Conservation (phyloP, 1,140 invertebrate species). For the Saccostrea glomerata region DNA sequence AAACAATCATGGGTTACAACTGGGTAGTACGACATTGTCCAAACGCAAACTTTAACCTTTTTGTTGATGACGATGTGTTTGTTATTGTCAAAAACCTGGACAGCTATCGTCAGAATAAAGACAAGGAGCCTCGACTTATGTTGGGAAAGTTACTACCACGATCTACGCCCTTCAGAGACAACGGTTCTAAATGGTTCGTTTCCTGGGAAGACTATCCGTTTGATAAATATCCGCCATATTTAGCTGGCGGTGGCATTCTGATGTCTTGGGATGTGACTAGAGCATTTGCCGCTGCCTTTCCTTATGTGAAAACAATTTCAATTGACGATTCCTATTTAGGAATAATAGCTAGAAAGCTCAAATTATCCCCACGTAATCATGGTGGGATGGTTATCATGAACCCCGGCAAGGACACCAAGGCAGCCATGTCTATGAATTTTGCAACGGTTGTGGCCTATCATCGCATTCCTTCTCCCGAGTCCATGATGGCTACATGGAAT, state of each 20-base stretch:
- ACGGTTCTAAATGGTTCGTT: conserved; percentile 49
- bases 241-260: conserved; percentile 52
- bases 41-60: conserved; percentile 50
- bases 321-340: conserved; percentile 55
- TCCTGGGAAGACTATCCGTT: conserved; percentile 51
- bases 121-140: conserved; percentile 10
- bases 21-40: conserved; percentile 58
- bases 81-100: conserved; percentile 56
- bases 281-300: conserved; percentile 51
- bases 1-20: conserved; percentile 63
- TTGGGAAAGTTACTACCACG: conserved; percentile 14
- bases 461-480: conserved; percentile 5
- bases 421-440: conserved; percentile 14
- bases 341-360: conserved; percentile 46
- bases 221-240: conserved; percentile 52
- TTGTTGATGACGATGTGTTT: conserved; percentile 63
- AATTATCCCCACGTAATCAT: conserved; percentile 17
- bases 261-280: conserved; percentile 36
- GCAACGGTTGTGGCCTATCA: neutral
- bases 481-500: conserved; percentile 12
- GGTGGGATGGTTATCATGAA: conserved; percentile 3
- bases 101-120: neutral
- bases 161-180: conserved; percentile 42
- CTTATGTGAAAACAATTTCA: conserved; percentile 47
- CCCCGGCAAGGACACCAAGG: neutral